phyloP scores from a whole-genome alignment of 2,888 invertebrate genomes.

The Parnassius mnemosyne region DNA sequence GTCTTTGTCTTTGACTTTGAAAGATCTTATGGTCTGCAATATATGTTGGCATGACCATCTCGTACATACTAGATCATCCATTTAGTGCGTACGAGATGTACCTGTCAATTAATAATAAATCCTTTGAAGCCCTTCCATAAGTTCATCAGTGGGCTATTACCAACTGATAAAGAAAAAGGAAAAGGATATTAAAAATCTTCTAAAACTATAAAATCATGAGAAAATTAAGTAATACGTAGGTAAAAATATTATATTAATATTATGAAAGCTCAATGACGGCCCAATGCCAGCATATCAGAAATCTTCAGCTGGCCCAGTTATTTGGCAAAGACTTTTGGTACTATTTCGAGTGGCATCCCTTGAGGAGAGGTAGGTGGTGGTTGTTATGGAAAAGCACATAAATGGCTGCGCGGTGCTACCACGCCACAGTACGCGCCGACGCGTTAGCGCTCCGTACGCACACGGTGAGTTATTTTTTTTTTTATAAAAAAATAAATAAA shows the following conservation, averaged over 20 bases:
- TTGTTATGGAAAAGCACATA: conserved; percentile 53
- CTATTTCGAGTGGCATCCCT: conserved; percentile 42
- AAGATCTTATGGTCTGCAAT: too few species aligned
- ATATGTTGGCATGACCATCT: too few species aligned
- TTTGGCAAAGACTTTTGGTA: conserved; percentile 40
- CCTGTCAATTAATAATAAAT: too few species aligned
- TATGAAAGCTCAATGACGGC: conserved; percentile 11
- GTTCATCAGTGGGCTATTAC: background rate
- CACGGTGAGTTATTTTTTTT: conserved; percentile 62
- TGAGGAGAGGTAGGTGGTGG: conserved; percentile 53
- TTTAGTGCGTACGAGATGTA: too few species aligned
- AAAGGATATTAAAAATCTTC: too few species aligned
- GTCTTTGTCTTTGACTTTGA: too few species aligned
- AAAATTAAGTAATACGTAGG: too few species aligned
- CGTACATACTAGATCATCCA: too few species aligned
- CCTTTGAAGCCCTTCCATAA: background rate
- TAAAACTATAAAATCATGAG: too few species aligned
- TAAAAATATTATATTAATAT: background rate
- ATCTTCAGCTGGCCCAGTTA: conserved; percentile 37
- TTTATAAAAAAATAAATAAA: background rate
- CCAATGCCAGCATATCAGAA: conserved; percentile 19
- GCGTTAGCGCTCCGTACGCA: conserved; percentile 65
- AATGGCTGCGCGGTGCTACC: conserved; percentile 48
- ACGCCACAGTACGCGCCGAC: conserved; percentile 60
- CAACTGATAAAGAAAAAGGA: too few species aligned